Percentiles rank a stretch among this genome's conserved stretches.
phyloP scores from a whole-genome alignment of 2,888 invertebrate genomes.

The Plemyria rubiginata region DNA sequence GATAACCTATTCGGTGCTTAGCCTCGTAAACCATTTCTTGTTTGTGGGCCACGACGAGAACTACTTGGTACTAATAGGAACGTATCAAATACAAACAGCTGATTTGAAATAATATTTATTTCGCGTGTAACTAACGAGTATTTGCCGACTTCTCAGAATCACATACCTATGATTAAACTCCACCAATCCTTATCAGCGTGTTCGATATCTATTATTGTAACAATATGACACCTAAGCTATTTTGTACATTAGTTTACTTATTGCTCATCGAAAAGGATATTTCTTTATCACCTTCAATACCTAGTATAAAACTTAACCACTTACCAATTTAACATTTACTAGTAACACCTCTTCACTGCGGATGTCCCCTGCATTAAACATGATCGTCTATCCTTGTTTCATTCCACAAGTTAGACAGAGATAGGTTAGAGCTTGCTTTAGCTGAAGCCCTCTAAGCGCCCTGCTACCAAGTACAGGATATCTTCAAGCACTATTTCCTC shows the following conservation, averaged over 20 bases:
- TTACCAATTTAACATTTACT: conserved; percentile 4
- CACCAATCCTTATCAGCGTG: conserved; percentile 21
- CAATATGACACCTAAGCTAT: not conserved
- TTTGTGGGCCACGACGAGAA: conserved; percentile 25
- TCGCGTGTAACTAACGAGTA: not conserved
- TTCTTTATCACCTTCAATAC: not conserved
- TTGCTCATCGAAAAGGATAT: not conserved
- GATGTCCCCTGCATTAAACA: conserved; percentile 22
- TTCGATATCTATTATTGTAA: conserved; percentile 23
- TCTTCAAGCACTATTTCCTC: conserved; percentile 20
- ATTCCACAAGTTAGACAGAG: conserved; percentile 18
- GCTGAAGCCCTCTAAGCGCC: conserved; percentile 31
- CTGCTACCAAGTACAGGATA: conserved; percentile 19
- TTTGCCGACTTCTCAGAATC: conserved; percentile 24
- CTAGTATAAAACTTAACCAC: not conserved
- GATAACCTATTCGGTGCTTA: conserved; percentile 55
- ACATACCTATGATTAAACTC: conserved; percentile 11
- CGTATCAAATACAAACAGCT: conserved; percentile 17
- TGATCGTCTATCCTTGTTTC: conserved; percentile 22
- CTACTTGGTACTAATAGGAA: conserved; percentile 6
- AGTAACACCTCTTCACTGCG: conserved; percentile 2
- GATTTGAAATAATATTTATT: not conserved
- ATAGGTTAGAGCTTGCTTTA: conserved; percentile 22
- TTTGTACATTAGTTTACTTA: not conserved
- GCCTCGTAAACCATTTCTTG: conserved; percentile 28